phyloP scores from a whole-genome alignment of 23 tunicate genomes.

The Corella eumyota region DNA sequence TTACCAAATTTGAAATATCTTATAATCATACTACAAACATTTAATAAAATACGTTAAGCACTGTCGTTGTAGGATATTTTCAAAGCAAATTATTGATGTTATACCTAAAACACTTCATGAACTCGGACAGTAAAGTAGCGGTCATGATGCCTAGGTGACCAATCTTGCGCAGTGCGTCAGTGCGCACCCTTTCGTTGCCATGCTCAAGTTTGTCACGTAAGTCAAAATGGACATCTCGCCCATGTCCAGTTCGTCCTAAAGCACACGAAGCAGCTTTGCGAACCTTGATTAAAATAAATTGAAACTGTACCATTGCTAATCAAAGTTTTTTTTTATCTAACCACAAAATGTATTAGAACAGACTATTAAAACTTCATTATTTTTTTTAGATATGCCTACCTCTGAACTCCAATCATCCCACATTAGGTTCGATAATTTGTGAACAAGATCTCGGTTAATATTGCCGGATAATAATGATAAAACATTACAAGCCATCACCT shows the following conservation, averaged over 20 bases:
- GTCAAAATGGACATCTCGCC: slow-evolving; percentile 79
- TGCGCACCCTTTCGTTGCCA: slow-evolving; percentile 70
- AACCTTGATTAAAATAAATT: slow-evolving; percentile 33
- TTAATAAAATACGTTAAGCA: no score
- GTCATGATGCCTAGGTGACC: slow-evolving; percentile 95
- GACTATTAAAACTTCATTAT: no score
- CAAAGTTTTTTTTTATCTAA: no score
- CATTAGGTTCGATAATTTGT: slow-evolving; percentile 78
- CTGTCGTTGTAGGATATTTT: no score
- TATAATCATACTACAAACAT: no score
- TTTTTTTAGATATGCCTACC: no score
- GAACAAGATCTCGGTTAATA: slow-evolving; percentile 77
- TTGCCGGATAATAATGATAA: slow-evolving; percentile 45
- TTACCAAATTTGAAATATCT: no score
- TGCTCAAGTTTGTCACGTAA: slow-evolving; percentile 54
- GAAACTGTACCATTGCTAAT: no score
- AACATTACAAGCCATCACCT: slow-evolving; percentile 66
- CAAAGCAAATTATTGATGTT: no score
- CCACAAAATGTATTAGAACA: no score
- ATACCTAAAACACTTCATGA: slow-evolving; percentile 69
- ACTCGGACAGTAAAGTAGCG: slow-evolving; percentile 70
- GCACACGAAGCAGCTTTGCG: slow-evolving; percentile 74
- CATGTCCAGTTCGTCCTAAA: slow-evolving; percentile 89
- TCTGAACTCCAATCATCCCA: slow-evolving; percentile 95
- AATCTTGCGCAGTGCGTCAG: slow-evolving; percentile 60